Evolutionary conservation across 2,888 invertebrate species (phyloP), one percentile per base, ranked within the genome.

Genomic region (Sminthurinus aureus): DNA sequence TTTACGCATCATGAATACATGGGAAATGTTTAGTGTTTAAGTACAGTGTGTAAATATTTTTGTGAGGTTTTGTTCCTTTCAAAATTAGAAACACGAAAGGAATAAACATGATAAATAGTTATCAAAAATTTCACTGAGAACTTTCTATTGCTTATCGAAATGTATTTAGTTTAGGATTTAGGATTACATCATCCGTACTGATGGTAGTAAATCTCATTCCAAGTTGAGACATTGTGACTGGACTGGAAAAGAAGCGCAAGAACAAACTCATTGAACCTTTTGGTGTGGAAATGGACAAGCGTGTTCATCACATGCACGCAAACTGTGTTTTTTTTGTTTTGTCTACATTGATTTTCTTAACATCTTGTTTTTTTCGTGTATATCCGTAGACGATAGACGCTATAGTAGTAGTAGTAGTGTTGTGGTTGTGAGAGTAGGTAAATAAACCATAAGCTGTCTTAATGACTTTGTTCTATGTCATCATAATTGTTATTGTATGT

Each of bases 221-320:
- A 58, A 2, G 2, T 58, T 58, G 58, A 58, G 15, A 15, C 4
- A 58, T 11, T 13, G 9, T 58, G 58, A 58, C 15, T 11, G 13
- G 52, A 52, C 8, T 58, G 13, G 9, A 18, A 58, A 58, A 15
- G 58, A 58, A 18, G 58, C 15, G 18, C 58, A 58, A 58, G 15
- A 13, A 58, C 18, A 18, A 58, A 58, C 15, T 58, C 58, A 58
- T 58, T 58, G 58, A 58, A 18, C 13, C 15, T 15, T 58, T 58
- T 38, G 38, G n/a, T 13, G 9, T 52, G 8, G 13, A 52, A 52
- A 52, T 52, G 13, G 52, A 58, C 58, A 58, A 58, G 13, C 58
- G 75, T 75, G 75, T 2, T 51, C 15, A 20, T 75, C 75, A 75
- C 75, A 75, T 75, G 75, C 51, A 58, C 58, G 18, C 58, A 58